These are phyloP conservation scores for Ancistrus triradiatus DNA, from an alignment of 2,113 vertebrate genomes.

Conservation along the genomic window DNA sequence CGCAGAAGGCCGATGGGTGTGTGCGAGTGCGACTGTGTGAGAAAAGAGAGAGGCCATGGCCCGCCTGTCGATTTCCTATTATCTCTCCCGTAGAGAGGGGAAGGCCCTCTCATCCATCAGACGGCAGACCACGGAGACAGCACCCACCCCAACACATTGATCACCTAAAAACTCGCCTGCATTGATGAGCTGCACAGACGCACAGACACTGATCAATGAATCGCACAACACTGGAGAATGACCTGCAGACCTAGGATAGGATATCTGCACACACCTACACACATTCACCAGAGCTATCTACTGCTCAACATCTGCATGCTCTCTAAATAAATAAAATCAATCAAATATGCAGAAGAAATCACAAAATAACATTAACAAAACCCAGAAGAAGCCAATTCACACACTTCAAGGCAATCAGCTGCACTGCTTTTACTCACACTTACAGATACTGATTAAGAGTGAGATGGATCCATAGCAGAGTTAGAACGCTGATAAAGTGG, in stretches of 20 bases:
- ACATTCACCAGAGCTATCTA: not conserved
- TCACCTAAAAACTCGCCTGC: conserved; percentile 31
- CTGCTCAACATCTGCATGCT: not conserved
- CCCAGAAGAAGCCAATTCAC: not conserved
- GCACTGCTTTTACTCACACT: conserved; percentile 1
- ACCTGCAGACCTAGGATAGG: not conserved
- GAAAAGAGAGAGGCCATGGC: conserved; percentile 54
- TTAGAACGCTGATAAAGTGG: conserved; percentile 10
- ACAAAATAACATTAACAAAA: not conserved
- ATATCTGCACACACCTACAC: not conserved
- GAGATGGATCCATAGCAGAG: not conserved
- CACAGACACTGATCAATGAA: conserved; percentile 7
- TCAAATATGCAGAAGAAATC: not conserved
- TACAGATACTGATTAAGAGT: not conserved
- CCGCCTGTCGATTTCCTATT: conserved; percentile 79
- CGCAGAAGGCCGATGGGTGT: not conserved
- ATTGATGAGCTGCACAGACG: conserved; percentile 16
- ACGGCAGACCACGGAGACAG: conserved; percentile 52
- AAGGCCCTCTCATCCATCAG: conserved; percentile 72
- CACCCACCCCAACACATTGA: conserved; percentile 30
- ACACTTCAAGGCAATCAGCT: not conserved
- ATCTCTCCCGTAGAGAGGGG: conserved; percentile 69
- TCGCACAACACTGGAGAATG: conserved; percentile 7
- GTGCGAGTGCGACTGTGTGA: not conserved
- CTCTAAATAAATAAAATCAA: not conserved